Percentiles rank a stretch among this genome's conserved stretches.
Evolutionary conservation across 2,113 vertebrate species (phyloP).

Genomic region (Caranx melampygus): DNA sequence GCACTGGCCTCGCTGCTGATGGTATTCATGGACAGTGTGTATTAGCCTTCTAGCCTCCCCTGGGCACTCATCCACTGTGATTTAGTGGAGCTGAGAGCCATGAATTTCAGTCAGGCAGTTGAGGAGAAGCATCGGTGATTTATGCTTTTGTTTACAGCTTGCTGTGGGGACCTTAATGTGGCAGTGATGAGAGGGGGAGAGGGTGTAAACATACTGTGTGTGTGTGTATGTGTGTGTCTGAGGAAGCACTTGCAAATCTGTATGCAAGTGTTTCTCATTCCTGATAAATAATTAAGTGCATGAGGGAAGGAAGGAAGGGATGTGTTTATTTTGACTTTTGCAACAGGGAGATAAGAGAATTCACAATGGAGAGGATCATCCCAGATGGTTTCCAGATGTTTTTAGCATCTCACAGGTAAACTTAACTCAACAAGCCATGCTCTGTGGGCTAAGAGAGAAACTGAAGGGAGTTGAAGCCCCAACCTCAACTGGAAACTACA

Average conservation of each 20-base stretch:
- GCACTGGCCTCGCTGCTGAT: slow-evolving; percentile 49
- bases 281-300: slow-evolving; percentile 1
- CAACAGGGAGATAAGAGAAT: not conserved
- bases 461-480: not conserved
- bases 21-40: slow-evolving; percentile 65
- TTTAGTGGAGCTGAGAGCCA: slow-evolving; percentile 60
- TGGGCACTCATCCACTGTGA: slow-evolving; percentile 45
- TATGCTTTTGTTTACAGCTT: slow-evolving; percentile 69
- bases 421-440: not conserved
- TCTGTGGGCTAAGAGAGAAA: not conserved
- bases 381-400: not conserved
- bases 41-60: slow-evolving; percentile 54
- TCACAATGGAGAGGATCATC: not conserved
- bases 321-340: not conserved
- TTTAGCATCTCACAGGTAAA: slow-evolving; percentile 1
- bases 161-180: slow-evolving; percentile 50
- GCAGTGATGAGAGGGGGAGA: slow-evolving; percentile 38
- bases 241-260: not conserved
- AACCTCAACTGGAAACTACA: not conserved
- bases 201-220: slow-evolving; percentile 12
- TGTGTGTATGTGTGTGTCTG: not conserved
- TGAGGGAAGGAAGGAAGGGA: not conserved
- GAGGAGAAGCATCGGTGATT: slow-evolving; percentile 53
- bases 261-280: not conserved
- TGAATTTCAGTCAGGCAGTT: slow-evolving; percentile 62